Evolutionary conservation across 2,113 vertebrate species (phyloP).

Genomic region (Atlantisia rogersi): DNA sequence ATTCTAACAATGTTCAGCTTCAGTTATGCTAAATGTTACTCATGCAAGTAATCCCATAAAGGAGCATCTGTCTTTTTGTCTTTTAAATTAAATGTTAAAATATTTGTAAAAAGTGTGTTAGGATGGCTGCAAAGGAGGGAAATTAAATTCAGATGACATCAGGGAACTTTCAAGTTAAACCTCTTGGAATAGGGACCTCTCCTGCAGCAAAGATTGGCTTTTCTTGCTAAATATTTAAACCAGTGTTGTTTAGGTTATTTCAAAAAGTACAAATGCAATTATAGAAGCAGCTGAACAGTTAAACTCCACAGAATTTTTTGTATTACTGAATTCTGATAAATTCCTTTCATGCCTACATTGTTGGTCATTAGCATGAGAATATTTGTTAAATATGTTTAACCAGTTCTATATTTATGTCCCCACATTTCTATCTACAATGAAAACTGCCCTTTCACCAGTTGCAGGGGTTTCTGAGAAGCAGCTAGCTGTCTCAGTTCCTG

Average conservation of each 20-base stretch:
- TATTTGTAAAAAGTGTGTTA: not conserved
- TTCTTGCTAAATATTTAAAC: not conserved
- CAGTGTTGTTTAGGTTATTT: not conserved
- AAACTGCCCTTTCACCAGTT: not conserved
- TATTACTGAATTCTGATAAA: not conserved
- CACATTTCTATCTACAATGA: not conserved
- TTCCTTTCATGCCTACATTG: not conserved
- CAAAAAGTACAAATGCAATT: not conserved
- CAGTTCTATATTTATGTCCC: not conserved
- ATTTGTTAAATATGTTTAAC: not conserved
- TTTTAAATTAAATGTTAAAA: not conserved
- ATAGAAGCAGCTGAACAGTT: not conserved
- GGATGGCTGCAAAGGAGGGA: not conserved
- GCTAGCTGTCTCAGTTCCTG: not conserved
- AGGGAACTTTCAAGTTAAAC: not conserved
- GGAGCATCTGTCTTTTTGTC: not conserved
- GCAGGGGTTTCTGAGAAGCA: not conserved
- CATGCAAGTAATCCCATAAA: not conserved
- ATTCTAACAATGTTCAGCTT: not conserved
- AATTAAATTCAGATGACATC: not conserved
- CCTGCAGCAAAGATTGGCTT: not conserved
- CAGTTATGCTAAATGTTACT: not conserved
- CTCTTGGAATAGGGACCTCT: not conserved
- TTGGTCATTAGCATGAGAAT: not conserved
- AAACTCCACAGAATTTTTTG: not conserved